A percentile compares a stretch with the other conserved stretches of the same genome.
Evolutionary conservation across 2,888 invertebrate species (phyloP).

Genomic region (Dryocosmus kuriphilus): DNA sequence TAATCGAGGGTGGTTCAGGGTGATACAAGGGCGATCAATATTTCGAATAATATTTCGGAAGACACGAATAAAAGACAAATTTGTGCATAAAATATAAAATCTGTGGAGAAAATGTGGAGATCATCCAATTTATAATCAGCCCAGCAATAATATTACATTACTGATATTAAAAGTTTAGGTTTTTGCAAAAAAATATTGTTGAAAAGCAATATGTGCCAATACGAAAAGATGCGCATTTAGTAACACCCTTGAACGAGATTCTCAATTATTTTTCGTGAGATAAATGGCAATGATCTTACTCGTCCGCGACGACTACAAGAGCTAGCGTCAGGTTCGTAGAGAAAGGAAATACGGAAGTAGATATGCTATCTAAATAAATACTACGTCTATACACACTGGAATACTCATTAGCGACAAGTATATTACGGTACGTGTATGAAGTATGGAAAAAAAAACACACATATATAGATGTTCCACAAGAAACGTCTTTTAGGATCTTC

Average conservation of each 20-base stretch:
- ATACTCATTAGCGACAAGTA: conserved; percentile 70
- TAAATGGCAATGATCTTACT: conserved; percentile 41
- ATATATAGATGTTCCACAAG: conserved; percentile 22
- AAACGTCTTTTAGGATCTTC: neutral
- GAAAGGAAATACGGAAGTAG: conserved; percentile 61
- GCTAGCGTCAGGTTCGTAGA: conserved; percentile 48
- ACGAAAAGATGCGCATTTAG: neutral
- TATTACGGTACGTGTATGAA: conserved; percentile 57
- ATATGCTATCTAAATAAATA: conserved; percentile 72
- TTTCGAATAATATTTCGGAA: too few species aligned
- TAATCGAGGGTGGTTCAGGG: neutral
- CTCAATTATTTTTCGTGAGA: conserved; percentile 43
- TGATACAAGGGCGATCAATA: neutral
- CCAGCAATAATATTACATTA: neutral
- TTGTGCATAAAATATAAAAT: too few species aligned
- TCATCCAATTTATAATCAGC: too few species aligned
- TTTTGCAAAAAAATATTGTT: neutral
- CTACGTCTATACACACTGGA: conserved; percentile 74
- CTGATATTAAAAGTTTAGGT: neutral
- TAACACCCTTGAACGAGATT: neutral
- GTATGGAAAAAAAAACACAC: conserved; percentile 41
- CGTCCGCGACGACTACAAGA: conserved; percentile 47
- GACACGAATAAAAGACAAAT: too few species aligned
- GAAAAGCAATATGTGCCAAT: neutral
- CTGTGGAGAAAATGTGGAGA: too few species aligned